Conservation (phyloP, 2,797 vertebrate species). For the Ambastaia sidthimunki region DNA sequence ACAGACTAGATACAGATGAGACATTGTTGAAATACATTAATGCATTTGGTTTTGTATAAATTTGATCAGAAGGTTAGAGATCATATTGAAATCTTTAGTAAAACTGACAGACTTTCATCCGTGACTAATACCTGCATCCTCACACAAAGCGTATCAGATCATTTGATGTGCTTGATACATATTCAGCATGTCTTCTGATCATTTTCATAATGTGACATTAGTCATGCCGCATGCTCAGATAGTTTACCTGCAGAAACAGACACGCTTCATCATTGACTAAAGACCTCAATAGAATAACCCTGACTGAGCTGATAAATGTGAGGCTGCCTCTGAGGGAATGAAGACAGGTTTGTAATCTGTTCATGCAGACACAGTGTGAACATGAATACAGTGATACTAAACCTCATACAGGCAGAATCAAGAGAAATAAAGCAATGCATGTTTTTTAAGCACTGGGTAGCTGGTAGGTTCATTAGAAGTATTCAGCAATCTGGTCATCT, state of each 20-base stretch:
- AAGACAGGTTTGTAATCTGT: background rate
- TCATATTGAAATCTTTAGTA: no score
- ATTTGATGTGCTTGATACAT: slow-evolving; percentile 38
- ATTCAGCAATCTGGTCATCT: no score
- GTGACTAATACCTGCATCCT: slow-evolving; percentile 42
- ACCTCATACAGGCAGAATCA: no score
- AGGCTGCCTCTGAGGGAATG: background rate
- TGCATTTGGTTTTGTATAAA: no score
- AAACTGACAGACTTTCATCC: background rate
- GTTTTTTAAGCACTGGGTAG: no score
- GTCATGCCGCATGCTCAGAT: slow-evolving; percentile 25
- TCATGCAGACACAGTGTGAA: background rate
- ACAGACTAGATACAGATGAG: background rate
- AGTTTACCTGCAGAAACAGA: slow-evolving; percentile 40
- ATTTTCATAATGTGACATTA: slow-evolving; percentile 50
- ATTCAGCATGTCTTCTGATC: slow-evolving; percentile 38
- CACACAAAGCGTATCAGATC: slow-evolving; percentile 28
- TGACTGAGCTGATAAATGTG: slow-evolving; percentile 10
- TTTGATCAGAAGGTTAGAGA: no score
- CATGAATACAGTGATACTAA: background rate
- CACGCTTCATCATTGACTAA: slow-evolving; percentile 26
- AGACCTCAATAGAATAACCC: slow-evolving; percentile 21
- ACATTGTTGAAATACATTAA: background rate
- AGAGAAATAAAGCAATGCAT: no score
- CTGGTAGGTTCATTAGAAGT: no score